Conservation (phyloP, 92 coral and sea anemone species). For the Porites lobata region DNA sequence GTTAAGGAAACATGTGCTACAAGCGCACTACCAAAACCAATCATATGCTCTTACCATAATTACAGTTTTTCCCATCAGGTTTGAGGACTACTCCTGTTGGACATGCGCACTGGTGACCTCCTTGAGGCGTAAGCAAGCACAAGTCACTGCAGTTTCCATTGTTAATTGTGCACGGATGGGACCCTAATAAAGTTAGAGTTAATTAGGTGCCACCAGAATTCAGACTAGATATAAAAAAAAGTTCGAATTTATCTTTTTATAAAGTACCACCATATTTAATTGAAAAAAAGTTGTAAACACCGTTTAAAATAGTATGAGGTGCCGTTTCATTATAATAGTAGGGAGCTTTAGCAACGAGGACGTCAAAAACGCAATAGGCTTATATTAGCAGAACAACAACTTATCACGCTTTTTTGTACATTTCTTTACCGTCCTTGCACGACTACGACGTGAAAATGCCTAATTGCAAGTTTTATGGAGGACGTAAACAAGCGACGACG, state of each 20-base stretch:
- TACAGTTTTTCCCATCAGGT: slow-evolving; percentile 28
- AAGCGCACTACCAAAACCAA: not conserved
- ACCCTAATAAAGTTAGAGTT: not conserved
- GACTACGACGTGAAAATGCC: too few relatives aligned
- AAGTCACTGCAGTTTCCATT: slow-evolving; percentile 10
- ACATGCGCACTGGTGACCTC: slow-evolving; percentile 33
- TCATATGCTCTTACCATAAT: not conserved
- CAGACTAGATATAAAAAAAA: not conserved
- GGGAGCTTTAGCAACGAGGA: too few relatives aligned
- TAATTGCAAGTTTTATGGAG: too few relatives aligned
- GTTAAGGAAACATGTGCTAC: not conserved
- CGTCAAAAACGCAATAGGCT: too few relatives aligned
- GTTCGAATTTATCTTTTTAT: not conserved
- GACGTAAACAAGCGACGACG: too few relatives aligned
- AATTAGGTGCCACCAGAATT: not conserved
- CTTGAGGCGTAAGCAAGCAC: slow-evolving; percentile 5
- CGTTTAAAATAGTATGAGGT: too few relatives aligned
- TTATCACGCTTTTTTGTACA: too few relatives aligned
- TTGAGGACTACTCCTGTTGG: slow-evolving; percentile 15
- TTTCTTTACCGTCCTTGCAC: too few relatives aligned
- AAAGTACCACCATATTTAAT: not conserved
- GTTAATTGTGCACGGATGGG: slow-evolving; percentile 6
- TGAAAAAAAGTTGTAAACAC: too few relatives aligned
- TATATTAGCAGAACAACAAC: too few relatives aligned
- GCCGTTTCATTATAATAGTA: too few relatives aligned